phyloP scores from a whole-genome alignment of 2,113 vertebrate genomes.

The Lutjanus erythropterus region DNA sequence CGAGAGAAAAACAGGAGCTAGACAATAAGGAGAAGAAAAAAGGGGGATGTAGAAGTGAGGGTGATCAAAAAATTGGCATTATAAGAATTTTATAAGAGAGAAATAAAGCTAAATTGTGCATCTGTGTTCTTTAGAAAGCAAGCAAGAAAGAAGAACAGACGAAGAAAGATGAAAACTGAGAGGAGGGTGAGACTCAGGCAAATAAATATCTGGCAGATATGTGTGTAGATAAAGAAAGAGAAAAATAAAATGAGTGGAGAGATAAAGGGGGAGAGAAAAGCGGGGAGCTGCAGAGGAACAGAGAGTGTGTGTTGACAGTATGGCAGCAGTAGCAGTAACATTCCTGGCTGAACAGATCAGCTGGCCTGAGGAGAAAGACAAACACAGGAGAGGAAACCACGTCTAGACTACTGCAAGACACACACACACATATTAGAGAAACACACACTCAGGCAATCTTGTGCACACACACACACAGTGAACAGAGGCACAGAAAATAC shows the following conservation, averaged over 20 bases:
- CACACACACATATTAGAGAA: slow-evolving; percentile 50
- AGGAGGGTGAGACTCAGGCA: neutral
- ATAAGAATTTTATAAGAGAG: neutral
- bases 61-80: slow-evolving; percentile 8
- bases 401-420: slow-evolving; percentile 79
- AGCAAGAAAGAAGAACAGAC: neutral
- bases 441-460: slow-evolving; percentile 25
- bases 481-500: slow-evolving; percentile 41
- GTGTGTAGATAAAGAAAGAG: slow-evolving; percentile 31
- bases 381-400: slow-evolving; percentile 84
- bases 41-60: neutral
- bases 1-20: neutral
- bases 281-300: slow-evolving; percentile 51
- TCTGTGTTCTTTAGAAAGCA: slow-evolving; percentile 6
- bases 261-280: slow-evolving; percentile 34
- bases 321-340: slow-evolving; percentile 80
- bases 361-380: slow-evolving; percentile 84
- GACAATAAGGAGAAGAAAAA: slow-evolving; percentile 15
- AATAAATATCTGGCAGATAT: slow-evolving; percentile 38
- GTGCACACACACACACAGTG: slow-evolving; percentile 14
- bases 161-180: neutral
- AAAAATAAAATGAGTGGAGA: slow-evolving; percentile 39
- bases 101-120: slow-evolving; percentile 8
- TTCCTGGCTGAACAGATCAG: slow-evolving; percentile 84
- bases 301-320: slow-evolving; percentile 69